These are phyloP conservation scores for Plagodis pulveraria DNA, from an alignment of 2,888 invertebrate genomes.

Conservation along the genomic window DNA sequence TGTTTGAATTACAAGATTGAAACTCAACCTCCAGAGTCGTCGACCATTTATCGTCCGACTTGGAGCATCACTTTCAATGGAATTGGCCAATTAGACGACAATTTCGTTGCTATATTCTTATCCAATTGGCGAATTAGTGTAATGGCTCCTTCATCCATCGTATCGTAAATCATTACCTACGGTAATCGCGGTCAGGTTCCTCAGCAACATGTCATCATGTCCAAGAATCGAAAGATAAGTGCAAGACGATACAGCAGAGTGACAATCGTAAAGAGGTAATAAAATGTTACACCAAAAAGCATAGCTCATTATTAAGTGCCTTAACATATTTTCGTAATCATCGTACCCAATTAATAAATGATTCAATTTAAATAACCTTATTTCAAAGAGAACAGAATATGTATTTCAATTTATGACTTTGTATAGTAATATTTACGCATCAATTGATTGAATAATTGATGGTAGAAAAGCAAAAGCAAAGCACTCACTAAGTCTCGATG, in stretches of 20 bases:
- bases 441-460: too few species aligned
- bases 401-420: too few species aligned
- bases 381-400: too few species aligned
- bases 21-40: not conserved
- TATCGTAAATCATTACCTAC: slow-evolving; percentile 17
- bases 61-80: slow-evolving; percentile 6
- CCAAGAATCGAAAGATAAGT: not conserved
- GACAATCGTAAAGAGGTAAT: too few species aligned
- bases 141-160: slow-evolving; percentile 19
- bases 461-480: too few species aligned
- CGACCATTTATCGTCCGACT: not conserved
- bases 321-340: too few species aligned
- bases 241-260: too few species aligned
- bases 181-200: slow-evolving; percentile 7
- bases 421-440: too few species aligned
- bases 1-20: not conserved
- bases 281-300: too few species aligned
- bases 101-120: slow-evolving; percentile 24
- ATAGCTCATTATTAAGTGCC: too few species aligned
- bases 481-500: slow-evolving; percentile 93
- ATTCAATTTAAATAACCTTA: too few species aligned
- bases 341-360: too few species aligned
- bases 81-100: slow-evolving; percentile 24
- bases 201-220: not conserved
- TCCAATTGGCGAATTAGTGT: slow-evolving; percentile 25